Percentiles rank a stretch among this genome's conserved stretches.
These are phyloP conservation scores for Sinocyclocheilus rhinocerous DNA, from an alignment of 2,113 vertebrate species.

Conservation along the genomic window DNA sequence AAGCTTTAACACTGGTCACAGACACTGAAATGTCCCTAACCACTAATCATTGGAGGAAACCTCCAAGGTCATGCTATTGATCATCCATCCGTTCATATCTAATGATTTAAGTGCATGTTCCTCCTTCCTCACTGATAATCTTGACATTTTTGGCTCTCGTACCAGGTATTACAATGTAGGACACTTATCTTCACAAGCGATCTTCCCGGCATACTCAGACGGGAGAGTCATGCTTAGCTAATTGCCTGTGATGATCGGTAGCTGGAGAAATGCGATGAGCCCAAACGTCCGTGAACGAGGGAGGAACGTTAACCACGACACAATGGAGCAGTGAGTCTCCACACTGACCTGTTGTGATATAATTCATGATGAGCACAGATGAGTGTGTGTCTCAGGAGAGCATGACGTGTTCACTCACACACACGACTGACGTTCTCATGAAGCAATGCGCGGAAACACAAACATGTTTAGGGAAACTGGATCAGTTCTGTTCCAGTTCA, in stretches of 20 bases:
- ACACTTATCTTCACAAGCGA: neutral
- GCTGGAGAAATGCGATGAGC: neutral
- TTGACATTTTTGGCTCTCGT: neutral
- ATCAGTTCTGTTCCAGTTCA: neutral
- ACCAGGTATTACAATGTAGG: neutral
- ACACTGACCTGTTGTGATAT: constrained; percentile 1
- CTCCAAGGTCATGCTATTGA: neutral
- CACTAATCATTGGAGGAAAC: neutral
- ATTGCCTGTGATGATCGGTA: neutral
- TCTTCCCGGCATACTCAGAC: neutral
- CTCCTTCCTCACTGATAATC: neutral
- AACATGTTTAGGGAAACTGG: neutral
- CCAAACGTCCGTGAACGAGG: neutral
- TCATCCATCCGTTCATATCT: neutral
- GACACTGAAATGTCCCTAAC: neutral
- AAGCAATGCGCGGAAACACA: neutral
- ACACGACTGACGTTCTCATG: neutral
- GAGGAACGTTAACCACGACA: neutral
- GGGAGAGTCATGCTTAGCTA: neutral
- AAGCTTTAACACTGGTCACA: neutral
- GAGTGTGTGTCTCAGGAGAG: neutral
- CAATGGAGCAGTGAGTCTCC: neutral
- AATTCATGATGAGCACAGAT: neutral
- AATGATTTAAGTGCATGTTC: neutral
- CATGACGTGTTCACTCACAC: neutral